Base-by-base conservation (phyloP, 2,113 vertebrate species). In the Vidua macroura region DNA sequence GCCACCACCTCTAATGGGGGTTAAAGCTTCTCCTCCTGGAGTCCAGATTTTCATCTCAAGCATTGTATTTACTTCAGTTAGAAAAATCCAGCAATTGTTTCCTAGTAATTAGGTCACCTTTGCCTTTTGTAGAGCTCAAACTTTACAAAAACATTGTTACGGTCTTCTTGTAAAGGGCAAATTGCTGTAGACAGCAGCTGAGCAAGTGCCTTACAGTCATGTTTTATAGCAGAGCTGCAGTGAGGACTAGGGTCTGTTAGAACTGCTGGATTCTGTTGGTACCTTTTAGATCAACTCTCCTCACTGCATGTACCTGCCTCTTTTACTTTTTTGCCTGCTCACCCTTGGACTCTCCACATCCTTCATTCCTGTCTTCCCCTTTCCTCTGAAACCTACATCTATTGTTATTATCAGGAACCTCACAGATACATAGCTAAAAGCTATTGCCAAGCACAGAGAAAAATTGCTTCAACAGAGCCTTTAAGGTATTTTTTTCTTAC, bases 61-160 rank as follows among this genome's bases (percentile, higher is more conserved):
- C 37, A 72, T 7, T 81, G 46, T 86, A 84, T 92, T 92, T 93
- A 75, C 56, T 88, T 92, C 76, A 82, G 66, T 48, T 86, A 82
- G 68, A 93, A 93, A 88, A 96, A 92, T 39, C 46, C 41, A 76
- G 88, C 88, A 86, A 84, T 94, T 86, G 66, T 37, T 90, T 87
- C 62, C 37, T 39, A 78, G 73, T 84, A 93, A 90, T 92, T 84
- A 88, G 41, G 25, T 76, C 83, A 88, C 60, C 33, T 86, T 94
- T 93, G 58, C 73, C 73, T 95, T 93, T 87, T 88, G 58, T 69
- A 69, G 41, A 79, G 21, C 49, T 83, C 56, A 79, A 90, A 90
- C 31, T 78, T 93, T 1, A 81, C n/a, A 82, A 83, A 90, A 90
- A 27, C 53, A 67, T 11, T 31, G 30, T 81, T 78, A 88, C 0